A percentile compares a stretch with the other conserved stretches of the same genome.
phyloP scores from a whole-genome alignment of 2,888 invertebrate species.

The Opisthograptis luteolata region DNA sequence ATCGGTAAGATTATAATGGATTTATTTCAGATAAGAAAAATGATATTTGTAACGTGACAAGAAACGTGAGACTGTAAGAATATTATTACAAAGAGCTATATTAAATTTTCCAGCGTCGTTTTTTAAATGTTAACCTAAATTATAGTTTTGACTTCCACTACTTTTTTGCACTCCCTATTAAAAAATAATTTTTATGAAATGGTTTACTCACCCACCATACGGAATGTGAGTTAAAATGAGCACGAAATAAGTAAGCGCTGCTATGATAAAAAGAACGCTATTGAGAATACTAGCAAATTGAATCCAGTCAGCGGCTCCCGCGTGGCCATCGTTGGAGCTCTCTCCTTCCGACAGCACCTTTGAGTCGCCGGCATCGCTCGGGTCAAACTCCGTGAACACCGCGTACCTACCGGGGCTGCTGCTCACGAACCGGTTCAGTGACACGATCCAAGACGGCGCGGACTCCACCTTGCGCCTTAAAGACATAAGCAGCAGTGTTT shows the following conservation, averaged over 20 bases:
- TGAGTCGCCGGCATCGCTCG: conserved; percentile 51
- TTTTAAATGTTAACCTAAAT: no score
- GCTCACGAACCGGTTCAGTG: conserved; percentile 56
- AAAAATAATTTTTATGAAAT: conserved; percentile 3
- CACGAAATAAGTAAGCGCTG: conserved; percentile 62
- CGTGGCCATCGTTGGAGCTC: conserved; percentile 20
- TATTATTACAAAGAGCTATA: no score
- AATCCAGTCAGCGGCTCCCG: conserved; percentile 65
- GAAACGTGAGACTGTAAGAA: no score
- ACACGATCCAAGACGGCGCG: conserved; percentile 64
- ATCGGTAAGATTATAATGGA: no score
- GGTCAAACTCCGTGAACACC: conserved; percentile 75
- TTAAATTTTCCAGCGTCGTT: no score
- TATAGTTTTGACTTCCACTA: no score
- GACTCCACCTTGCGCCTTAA: conserved; percentile 56
- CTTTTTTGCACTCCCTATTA: no score
- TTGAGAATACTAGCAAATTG: conserved; percentile 70
- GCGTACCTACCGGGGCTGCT: conserved; percentile 71
- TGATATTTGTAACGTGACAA: no score
- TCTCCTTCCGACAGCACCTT: conserved; percentile 55
- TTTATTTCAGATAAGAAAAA: no score
- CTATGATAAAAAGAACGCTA: conserved; percentile 60
- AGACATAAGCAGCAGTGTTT: conserved; percentile 67
- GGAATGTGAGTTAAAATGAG: conserved; percentile 69
- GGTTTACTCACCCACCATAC: conserved; percentile 45